A percentile compares a stretch with the other conserved stretches of the same genome.
Conservation (phyloP, 1,140 invertebrate genomes). For the Microplitis mediator region DNA sequence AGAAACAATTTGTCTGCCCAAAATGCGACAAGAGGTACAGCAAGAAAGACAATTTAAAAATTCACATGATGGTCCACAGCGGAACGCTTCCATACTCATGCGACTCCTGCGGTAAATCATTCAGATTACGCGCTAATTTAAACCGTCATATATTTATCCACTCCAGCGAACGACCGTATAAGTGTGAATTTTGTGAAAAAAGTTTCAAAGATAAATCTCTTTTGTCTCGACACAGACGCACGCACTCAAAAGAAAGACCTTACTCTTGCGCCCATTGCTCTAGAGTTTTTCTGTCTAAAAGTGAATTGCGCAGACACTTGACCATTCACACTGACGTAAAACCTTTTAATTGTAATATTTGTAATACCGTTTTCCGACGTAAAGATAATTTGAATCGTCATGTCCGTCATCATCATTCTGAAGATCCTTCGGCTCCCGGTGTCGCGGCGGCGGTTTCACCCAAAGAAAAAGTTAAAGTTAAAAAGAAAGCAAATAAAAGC, state of each 20-base stretch:
- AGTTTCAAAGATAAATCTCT: constrained; percentile 56
- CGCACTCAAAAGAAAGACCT: constrained; percentile 54
- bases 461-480: constrained; percentile 16
- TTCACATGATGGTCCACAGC: constrained; percentile 48
- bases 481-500: not conserved
- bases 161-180: constrained; percentile 52
- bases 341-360: constrained; percentile 59
- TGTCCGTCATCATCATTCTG: constrained; percentile 59
- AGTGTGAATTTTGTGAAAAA: constrained; percentile 54
- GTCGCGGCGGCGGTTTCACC: constrained; percentile 23
- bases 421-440: constrained; percentile 32
- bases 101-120: constrained; percentile 51
- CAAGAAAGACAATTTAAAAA: constrained; percentile 53
- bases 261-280: constrained; percentile 53
- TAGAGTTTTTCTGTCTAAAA: constrained; percentile 54
- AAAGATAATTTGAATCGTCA: constrained; percentile 62
- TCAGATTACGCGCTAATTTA: constrained; percentile 49
- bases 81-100: constrained; percentile 42
- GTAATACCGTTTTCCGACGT: constrained; percentile 56
- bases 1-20: constrained; percentile 52
- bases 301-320: constrained; percentile 53
- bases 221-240: constrained; percentile 52
- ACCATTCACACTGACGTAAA: constrained; percentile 53
- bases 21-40: constrained; percentile 54
- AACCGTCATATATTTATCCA: constrained; percentile 54